Evolutionary conservation across 53 echinoderm and acorn worm species (phyloP), one percentile per base, ranked within the genome.

Genomic region (Astropecten irregularis): DNA sequence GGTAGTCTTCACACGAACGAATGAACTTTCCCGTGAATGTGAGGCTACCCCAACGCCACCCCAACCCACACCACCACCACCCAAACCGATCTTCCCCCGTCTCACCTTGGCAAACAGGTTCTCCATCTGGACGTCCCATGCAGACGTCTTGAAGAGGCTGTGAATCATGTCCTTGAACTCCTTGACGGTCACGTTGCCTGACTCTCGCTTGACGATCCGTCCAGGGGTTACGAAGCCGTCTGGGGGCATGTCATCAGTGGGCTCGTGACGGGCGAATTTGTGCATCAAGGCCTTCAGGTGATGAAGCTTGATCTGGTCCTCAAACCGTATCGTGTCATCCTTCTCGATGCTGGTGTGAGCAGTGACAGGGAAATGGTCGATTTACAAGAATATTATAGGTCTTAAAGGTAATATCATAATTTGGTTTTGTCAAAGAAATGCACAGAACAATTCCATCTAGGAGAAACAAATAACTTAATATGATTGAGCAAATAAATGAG

Each of bases 61-160:
- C n/a, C 44, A 68, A 18, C 20, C 7, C n/a, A 11, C 46, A 44
- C 15, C 20, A 20, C 33, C 62, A n/a, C 9, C 46, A 1, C 19
- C 40, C 16, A 34, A 13, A 61, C 46, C 18, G 21, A 42, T 13
- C 52, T 11, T 27, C 51, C 7, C 25, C 8, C 47, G 13, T 11
- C 50, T 69, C 13, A 95, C 95, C 93, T 95, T 95, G 16, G 95
- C 91, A 89, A 95, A 95, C 20, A 95, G 86, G 14, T 91, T 85
- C 55, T 95, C 95, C 68, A 93, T 93, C 76, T 95, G 95, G 0
- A 71, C 77, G 49, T 95, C 93, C 95, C 95, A 95, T 2, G 89
- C 92, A 5, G 86, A 55, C 8, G 91, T 91, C 40, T 88, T 85
- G 30, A 95, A 89, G 51, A 95, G 52, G 38, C 89, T 91, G 34